Conservation (phyloP, 2,888 invertebrate genomes). For the Heliothis peltigera region DNA sequence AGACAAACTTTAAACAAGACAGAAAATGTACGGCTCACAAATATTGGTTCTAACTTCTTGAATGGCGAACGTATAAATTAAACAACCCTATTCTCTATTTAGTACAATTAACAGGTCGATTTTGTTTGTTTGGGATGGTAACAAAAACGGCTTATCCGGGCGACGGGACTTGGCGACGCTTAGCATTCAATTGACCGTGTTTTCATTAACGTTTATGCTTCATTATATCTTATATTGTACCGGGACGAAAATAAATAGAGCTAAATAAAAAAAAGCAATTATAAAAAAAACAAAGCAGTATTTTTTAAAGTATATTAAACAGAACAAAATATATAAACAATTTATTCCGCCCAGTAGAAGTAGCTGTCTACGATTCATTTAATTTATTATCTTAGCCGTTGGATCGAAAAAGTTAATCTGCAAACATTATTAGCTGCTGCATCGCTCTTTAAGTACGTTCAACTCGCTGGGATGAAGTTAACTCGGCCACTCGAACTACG, state of each 20-base stretch:
- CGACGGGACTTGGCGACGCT: constrained; percentile 1
- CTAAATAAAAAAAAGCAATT: background rate
- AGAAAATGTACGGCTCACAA: constrained; percentile 34
- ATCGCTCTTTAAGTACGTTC: constrained; percentile 57
- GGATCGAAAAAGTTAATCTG: constrained; percentile 31
- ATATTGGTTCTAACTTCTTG: constrained; percentile 35
- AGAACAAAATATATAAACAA: background rate
- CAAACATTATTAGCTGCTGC: constrained; percentile 50
- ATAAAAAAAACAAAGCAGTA: background rate
- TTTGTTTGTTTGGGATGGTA: constrained; percentile 18
- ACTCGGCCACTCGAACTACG: constrained; percentile 46
- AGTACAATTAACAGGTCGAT: constrained; percentile 16
- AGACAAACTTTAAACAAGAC: constrained; percentile 32
- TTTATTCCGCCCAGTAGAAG: background rate
- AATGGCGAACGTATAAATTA: constrained; percentile 16
- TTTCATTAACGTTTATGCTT: background rate
- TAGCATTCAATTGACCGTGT: background rate
- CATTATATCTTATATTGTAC: background rate
- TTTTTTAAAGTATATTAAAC: background rate
- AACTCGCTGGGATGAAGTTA: constrained; percentile 62
- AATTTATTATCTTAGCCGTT: constrained; percentile 9
- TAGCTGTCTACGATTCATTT: constrained; percentile 17
- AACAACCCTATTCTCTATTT: constrained; percentile 13
- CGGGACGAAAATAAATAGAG: background rate
- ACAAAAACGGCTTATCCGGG: constrained; percentile 8